Evolutionary conservation across 2,113 vertebrate genomes (phyloP), one percentile per base, ranked within the genome.

Genomic region (Echinops telfairi): DNA sequence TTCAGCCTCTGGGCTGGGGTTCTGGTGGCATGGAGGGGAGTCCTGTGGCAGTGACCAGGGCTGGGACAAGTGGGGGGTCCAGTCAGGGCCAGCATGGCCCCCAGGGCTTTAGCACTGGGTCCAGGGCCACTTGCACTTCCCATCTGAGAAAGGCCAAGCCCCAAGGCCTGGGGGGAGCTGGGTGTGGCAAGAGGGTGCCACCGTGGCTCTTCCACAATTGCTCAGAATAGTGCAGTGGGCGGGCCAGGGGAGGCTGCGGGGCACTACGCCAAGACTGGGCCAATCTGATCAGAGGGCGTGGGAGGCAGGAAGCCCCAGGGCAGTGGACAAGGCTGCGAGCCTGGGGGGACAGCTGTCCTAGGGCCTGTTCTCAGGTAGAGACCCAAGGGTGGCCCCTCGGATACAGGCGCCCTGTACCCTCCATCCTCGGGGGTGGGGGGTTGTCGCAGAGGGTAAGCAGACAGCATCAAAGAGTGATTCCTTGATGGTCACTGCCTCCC

Each of bases 321-420:
- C 33, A 76, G 10, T 2, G 0, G 70, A n/a, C n/a, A 25, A 1
- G 0, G n/a, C 43, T 23, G 53, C 8, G 9, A 23, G 36, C 12
- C 58, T 6, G 88, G 47, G 27, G 36, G 57, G 57, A 58, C 57
- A 58, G 57, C 57, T 16, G 57, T 58, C 19, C 57, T 12, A 19
- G 14, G 14, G 19, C 57, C 57, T 29, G 40, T 40, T 40, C 40
- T 7, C 40, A 40, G 0, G 38, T 36, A 4, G 2, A 31, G 62
- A 10, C 40, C 40, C 1, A 23, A 23, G 83, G 31, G 0, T 3
- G 15, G 1, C 0, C 36, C 73, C n/a, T 38, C 11, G 27, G 43
- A 17, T 11, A 0, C n/a, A 12, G 86, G 70, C 77, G 79, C 40
- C 57, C 47, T 27, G 29, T 36, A 23, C 3, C 40, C 3, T 40